Percentiles rank a stretch among this genome's conserved stretches.
phyloP scores from a whole-genome alignment of 2,113 vertebrate species.

The Neotragus moschatus region DNA sequence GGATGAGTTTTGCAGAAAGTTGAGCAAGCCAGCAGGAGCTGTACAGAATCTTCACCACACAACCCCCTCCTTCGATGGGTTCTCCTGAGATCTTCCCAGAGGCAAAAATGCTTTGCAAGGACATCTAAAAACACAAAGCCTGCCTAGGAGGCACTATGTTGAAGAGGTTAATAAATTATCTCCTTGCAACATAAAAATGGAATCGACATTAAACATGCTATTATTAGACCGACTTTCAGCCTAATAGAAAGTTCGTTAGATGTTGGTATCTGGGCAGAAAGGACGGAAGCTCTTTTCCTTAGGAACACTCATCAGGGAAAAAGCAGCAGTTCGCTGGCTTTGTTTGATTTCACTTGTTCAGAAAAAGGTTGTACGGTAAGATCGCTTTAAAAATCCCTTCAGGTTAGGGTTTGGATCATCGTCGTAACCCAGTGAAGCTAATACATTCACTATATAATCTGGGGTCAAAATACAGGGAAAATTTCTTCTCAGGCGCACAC shows the following conservation, averaged over 20 bases:
- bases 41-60: not conserved
- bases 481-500: not conserved
- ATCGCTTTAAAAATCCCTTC: not conserved
- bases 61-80: not conserved
- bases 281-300: not conserved
- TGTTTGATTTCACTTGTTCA: not conserved
- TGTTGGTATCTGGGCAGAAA: not conserved
- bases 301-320: not conserved
- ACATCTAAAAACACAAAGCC: not conserved
- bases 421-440: not conserved
- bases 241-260: slow-evolving; percentile 9
- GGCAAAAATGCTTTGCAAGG: not conserved
- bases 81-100: not conserved
- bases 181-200: slow-evolving; percentile 2
- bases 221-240: not conserved
- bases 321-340: not conserved
- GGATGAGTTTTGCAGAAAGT: not conserved
- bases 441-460: not conserved
- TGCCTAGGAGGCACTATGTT: not conserved
- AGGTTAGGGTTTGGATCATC: not conserved
- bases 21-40: not conserved
- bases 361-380: not conserved
- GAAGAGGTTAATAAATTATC: not conserved
- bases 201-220: not conserved
- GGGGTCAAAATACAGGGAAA: not conserved